These are phyloP conservation scores for Silurus meridionalis DNA, from an alignment of 2,113 vertebrate species.

Conservation along the genomic window DNA sequence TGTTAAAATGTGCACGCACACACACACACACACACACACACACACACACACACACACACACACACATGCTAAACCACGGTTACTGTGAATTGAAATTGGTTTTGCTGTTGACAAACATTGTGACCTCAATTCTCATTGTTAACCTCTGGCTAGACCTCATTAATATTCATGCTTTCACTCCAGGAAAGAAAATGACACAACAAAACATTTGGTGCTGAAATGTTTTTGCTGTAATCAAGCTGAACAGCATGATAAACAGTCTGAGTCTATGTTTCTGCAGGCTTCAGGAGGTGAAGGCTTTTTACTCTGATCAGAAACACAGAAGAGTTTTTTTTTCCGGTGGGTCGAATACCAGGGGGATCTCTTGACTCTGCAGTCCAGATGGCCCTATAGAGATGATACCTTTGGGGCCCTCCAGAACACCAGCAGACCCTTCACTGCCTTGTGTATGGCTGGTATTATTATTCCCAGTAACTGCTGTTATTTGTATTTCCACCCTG, in stretches of 20 bases:
- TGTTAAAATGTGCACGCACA: neutral
- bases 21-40: too few species aligned
- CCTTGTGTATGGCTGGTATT: constrained; percentile 26
- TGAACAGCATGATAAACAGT: constrained; percentile 34
- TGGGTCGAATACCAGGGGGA: constrained; percentile 36
- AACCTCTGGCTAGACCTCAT: neutral
- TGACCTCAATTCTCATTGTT: neutral
- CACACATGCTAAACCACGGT: neutral
- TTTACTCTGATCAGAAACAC: constrained; percentile 29
- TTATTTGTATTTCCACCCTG: constrained; percentile 42
- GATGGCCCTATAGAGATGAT: constrained; percentile 37
- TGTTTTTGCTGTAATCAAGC: constrained; percentile 31
- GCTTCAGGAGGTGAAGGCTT: constrained; percentile 32
- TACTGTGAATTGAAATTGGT: neutral
- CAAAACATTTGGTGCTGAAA: constrained; percentile 20
- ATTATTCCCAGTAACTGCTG: constrained; percentile 43
- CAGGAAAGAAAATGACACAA: neutral
- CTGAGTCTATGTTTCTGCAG: constrained; percentile 15
- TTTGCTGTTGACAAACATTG: constrained; percentile 9
- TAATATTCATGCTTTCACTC: neutral
- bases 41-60: neutral
- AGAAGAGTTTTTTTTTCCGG: constrained; percentile 28
- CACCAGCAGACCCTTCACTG: constrained; percentile 15
- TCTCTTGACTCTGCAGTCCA: constrained; percentile 22
- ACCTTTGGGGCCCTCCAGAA: constrained; percentile 4